phyloP scores from a whole-genome alignment of 2,888 invertebrate species.

The Subacronicta megacephala region DNA sequence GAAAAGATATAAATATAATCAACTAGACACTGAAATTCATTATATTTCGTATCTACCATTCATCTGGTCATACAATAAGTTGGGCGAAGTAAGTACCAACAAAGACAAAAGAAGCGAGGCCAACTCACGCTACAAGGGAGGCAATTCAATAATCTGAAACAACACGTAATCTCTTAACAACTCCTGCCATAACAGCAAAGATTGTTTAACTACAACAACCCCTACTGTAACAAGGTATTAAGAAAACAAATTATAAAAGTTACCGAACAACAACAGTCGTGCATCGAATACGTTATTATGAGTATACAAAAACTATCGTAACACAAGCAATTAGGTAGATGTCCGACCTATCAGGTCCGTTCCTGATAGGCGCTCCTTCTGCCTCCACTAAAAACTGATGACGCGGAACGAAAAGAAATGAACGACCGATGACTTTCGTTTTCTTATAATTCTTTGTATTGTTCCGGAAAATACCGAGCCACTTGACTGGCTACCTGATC shows the following conservation, averaged over 20 bases:
- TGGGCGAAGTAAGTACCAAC: slow-evolving; percentile 11
- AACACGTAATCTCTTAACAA: slow-evolving; percentile 45
- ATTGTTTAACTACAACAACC: slow-evolving; percentile 41
- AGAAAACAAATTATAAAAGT: slow-evolving; percentile 46
- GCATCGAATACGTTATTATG: slow-evolving; percentile 38
- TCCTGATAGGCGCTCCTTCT: slow-evolving; percentile 67
- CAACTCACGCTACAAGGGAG: slow-evolving; percentile 3
- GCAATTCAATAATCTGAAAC: slow-evolving; percentile 42
- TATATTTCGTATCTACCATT: no score
- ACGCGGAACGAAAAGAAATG: slow-evolving; percentile 81
- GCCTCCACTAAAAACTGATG: slow-evolving; percentile 79
- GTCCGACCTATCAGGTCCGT: slow-evolving; percentile 67
- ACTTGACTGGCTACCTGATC: slow-evolving; percentile 70
- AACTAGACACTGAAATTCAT: no score
- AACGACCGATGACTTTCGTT: slow-evolving; percentile 85
- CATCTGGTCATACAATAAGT: not conserved
- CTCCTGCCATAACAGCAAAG: slow-evolving; percentile 38
- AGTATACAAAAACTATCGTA: slow-evolving; percentile 53
- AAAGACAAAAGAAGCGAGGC: slow-evolving; percentile 25
- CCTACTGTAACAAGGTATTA: slow-evolving; percentile 38
- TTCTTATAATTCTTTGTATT: slow-evolving; percentile 80
- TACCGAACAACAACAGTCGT: slow-evolving; percentile 41
- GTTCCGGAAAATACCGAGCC: slow-evolving; percentile 70
- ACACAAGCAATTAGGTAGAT: slow-evolving; percentile 69
- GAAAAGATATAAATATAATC: not conserved